Evolutionary conservation across 2,797 vertebrate species (phyloP), one percentile per base, ranked within the genome.

Genomic region (Lepilemur septentrionalis): DNA sequence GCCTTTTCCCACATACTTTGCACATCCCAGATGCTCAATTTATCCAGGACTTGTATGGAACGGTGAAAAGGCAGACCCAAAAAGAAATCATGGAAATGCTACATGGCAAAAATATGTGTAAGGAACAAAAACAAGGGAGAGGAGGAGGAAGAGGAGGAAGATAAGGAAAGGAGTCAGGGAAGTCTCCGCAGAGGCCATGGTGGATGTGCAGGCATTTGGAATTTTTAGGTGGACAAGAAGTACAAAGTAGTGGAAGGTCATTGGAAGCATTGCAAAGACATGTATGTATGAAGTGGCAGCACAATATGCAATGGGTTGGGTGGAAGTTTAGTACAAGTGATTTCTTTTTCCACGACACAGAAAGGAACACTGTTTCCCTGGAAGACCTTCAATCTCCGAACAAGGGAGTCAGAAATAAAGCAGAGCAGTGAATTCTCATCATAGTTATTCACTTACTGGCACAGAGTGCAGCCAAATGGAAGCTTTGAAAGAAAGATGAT

Each of bases 401-500:
- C 63, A 59, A 43, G 48, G n/a, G 25, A 86, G 41, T 91, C 87
- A 75, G 55, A 69, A 94, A 75, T 89, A 92, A 88, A 84, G 32
- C 63, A 80, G 17, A 78, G 30, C 81, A 83, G 22, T 94, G 6
- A 97, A 86, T 94, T 97, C 70, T 69, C 20, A 52, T 93, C 50
- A 2, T 41, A 69, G 22, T 93, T 87, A 80, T n/a, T 96, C 79
- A 96, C 30, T 92, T 83, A 25, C 38, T 94, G 94, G 65, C 93
- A 92, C 38, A 72, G 72, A 89, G 6, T 78, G 35, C 70, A 84
- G 67, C 88, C 92, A 95, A 65, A 76, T 69, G 52, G 32, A 91
- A 35, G 43, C 83, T 67, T 97, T 89, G 79, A 84, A 93, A 87
- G 57, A 57, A 80, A 59, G 63, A 89, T 55, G n/a, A 75, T 89